These are phyloP conservation scores for Todus mexicanus DNA, from an alignment of 2,797 vertebrate species.

Conservation along the genomic window DNA sequence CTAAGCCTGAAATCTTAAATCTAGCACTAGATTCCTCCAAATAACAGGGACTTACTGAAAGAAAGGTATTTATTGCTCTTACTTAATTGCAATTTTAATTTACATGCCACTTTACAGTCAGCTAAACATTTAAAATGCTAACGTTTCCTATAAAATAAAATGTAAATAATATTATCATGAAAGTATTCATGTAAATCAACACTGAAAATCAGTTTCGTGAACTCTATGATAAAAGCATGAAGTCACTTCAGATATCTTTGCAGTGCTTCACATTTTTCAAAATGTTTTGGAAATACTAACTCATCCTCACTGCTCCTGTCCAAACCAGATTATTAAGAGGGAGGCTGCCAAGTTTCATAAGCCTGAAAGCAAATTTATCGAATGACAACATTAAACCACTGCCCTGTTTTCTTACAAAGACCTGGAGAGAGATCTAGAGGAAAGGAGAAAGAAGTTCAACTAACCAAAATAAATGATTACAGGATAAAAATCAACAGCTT, in stretches of 20 bases:
- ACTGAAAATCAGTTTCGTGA: not conserved
- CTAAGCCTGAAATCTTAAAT: conserved; percentile 46
- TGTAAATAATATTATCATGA: not conserved
- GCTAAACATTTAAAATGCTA: not conserved
- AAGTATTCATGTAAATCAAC: not conserved
- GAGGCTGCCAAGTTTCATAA: conserved; percentile 34
- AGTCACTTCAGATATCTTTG: not conserved
- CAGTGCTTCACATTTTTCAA: not conserved
- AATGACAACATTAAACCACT: not conserved
- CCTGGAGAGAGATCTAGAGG: not conserved
- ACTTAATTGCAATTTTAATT: not conserved
- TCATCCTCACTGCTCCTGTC: conserved; percentile 40
- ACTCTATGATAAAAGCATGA: not conserved
- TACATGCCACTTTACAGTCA: not conserved
- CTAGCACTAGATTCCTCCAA: conserved; percentile 28
- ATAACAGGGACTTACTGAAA: not conserved
- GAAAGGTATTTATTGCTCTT: not conserved
- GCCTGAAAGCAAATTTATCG: not conserved
- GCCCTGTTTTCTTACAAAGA: not conserved
- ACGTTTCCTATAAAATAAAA: not conserved
- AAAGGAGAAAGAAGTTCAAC: not conserved
- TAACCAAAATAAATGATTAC: not conserved
- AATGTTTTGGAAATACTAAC: conserved; percentile 48
- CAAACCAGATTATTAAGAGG: conserved; percentile 52
- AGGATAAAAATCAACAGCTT: not conserved